These are phyloP conservation scores for Cydia fagiglandana DNA, from an alignment of 1,140 invertebrate species.

Conservation along the genomic window DNA sequence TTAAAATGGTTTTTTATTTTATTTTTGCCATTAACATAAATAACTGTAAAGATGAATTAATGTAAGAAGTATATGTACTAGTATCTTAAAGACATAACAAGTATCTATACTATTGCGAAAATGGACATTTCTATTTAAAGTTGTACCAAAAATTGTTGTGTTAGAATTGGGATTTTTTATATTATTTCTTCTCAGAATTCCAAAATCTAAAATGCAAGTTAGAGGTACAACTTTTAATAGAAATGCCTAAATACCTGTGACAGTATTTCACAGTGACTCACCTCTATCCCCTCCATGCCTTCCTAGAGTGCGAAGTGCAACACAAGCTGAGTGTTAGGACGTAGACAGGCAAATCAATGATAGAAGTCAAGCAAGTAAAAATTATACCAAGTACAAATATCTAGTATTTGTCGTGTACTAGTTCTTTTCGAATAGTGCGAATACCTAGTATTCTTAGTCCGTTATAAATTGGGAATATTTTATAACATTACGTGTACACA, in stretches of 20 bases:
- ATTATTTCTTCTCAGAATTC: too few species aligned
- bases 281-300: slow-evolving; percentile 75
- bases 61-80: not conserved
- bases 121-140: too few species aligned
- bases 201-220: too few species aligned
- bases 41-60: not conserved
- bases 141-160: too few species aligned
- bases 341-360: slow-evolving; percentile 67
- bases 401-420: slow-evolving; percentile 7
- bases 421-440: not conserved
- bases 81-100: not conserved
- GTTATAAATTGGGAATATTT: not conserved
- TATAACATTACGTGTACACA: not conserved
- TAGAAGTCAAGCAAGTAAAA: slow-evolving; percentile 33
- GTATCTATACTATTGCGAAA: slow-evolving; percentile 6
- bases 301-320: slow-evolving; percentile 71
- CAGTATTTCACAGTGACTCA: slow-evolving; percentile 48
- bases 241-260: not conserved
- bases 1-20: not conserved
- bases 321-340: slow-evolving; percentile 71
- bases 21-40: not conserved
- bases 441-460: not conserved
- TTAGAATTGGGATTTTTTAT: too few species aligned
- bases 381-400: slow-evolving; percentile 2
- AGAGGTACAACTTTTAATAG: too few species aligned